Conservation (phyloP, 1,140 invertebrate genomes). For the Ceratosolen solmsi region DNA sequence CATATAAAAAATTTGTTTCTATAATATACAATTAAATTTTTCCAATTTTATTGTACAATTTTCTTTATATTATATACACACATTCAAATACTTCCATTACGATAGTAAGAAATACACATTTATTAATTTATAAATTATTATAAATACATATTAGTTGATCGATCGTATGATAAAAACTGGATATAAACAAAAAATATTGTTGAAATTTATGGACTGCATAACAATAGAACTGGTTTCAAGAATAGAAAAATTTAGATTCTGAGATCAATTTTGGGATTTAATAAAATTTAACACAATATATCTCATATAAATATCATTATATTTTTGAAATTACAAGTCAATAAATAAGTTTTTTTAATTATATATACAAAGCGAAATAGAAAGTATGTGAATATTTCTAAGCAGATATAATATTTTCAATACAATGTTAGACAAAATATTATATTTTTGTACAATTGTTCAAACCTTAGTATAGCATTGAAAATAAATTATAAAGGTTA, state of each 20-base stretch:
- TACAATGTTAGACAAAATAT: conserved; percentile 34
- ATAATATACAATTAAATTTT: no score
- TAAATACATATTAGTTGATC: no score
- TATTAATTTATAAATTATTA: no score
- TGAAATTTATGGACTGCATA: neutral
- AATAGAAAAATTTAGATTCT: neutral
- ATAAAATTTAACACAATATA: conserved; percentile 26
- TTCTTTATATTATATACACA: no score
- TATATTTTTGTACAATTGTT: conserved; percentile 1
- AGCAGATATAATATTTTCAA: conserved; percentile 23
- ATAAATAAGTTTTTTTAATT: conserved; percentile 57
- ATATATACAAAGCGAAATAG: conserved; percentile 58
- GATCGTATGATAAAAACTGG: no score
- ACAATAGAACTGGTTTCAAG: neutral
- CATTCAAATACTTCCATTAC: no score
- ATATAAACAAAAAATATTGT: no score
- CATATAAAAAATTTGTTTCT: no score
- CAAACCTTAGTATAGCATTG: conserved; percentile 13
- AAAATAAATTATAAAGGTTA: neutral
- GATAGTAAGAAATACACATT: neutral
- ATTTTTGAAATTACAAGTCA: conserved; percentile 58
- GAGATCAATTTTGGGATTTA: neutral
- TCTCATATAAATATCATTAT: conserved; percentile 59
- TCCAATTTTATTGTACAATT: no score
- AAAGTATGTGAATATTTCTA: conserved; percentile 28